Base-by-base conservation (phyloP, 92 coral and sea anemone genomes). In the Parazoanthus atlanticus region DNA sequence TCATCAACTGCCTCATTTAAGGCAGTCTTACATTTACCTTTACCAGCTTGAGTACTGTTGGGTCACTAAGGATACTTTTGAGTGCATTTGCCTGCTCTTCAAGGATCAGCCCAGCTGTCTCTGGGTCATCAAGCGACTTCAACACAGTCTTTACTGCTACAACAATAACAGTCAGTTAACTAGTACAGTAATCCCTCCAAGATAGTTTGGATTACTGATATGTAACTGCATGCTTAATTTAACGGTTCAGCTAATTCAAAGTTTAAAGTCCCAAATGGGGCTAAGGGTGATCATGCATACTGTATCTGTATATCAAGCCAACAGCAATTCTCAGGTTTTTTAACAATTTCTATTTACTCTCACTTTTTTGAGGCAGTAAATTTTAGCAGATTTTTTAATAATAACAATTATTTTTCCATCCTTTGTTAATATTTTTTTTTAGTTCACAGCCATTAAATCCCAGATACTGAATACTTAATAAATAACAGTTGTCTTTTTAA, bases 61-160 rank as follows among this genome's bases (percentile, higher is more conserved):
- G 97, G 84, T 97, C 99, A 4, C 98, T 97, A 29, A 97, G 91
- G 82, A 97, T 97, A 65, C 93, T 97, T 85, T 95, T 97, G 84
- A 97, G 92, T 67, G 96, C 96, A 80, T 94, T 94, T 34, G 99
- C 99, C 80, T 97, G 98, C 61, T 97, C 96, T 87, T 97, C 99
- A 65, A 97, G 96, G 87, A 97, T 97, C 66, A 95, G 79, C 16
- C 99, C 99, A 33, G 98, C 99, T 10, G 97, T 95, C 77, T 91
- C 92, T 61, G 99, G 98, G 80, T 97, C 96, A 79, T 97, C 98
- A 40, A 97, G 93, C 0, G 99, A 97, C 83, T 94, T 91, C 77
- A 97, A 82, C 88, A 97, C 98, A 85, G 96, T 89, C 90, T 91
- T 78, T 19, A 97, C 98, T 91, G 99, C 99, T 97, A 69, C 76